Evolutionary conservation across 2,113 vertebrate species (phyloP), one percentile per base, ranked within the genome.

Genomic region (Aldabrachelys gigantea): DNA sequence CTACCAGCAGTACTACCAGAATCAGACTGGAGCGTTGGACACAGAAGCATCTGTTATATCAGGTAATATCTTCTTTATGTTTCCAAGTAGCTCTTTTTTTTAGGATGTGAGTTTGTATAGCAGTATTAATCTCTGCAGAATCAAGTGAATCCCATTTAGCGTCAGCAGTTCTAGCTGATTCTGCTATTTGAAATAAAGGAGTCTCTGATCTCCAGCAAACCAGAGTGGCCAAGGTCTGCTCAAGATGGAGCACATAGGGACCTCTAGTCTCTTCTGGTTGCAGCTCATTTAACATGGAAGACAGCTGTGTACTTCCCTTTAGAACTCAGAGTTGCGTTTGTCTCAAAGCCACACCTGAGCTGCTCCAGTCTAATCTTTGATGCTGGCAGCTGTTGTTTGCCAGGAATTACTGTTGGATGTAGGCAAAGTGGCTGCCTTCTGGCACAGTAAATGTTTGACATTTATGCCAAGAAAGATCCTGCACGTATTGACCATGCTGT

Each of bases 1-100:
- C 83, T 99, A 99, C 94, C 99, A 99, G 86, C 99, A 99, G 93
- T 97, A 98, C 35, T 99, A 99, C 95, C 99, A 98, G 96, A 99
- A 99, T 72, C 99, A 99, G 87, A 94, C 98, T 95, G 98, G 98
- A 92, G 98, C 96, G 84, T 89, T 98, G 89, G 99, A 99, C 91
- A 98, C 98, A 6, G 99, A 99, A 24, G 10, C 97, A 82, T 96
- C 98, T 84, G 96, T 98, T 92, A 92, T 98, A 96, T 97, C 98
- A 97, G 98, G 98, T 98, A 97, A 80, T 92, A 81, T 75, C 9
- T 38, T 91, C 85, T 79, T 87, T 49, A 29, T 50, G 6, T 12
- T 90, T 27, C 0, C 7, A 3, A 38, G 65, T 22, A 69, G 31
- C 35, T n/a, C 13, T 35, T 2, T 14, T 24, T 27, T 27, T 11